Conservation (phyloP, 2,888 invertebrate genomes). For the Laspeyria flexula region DNA sequence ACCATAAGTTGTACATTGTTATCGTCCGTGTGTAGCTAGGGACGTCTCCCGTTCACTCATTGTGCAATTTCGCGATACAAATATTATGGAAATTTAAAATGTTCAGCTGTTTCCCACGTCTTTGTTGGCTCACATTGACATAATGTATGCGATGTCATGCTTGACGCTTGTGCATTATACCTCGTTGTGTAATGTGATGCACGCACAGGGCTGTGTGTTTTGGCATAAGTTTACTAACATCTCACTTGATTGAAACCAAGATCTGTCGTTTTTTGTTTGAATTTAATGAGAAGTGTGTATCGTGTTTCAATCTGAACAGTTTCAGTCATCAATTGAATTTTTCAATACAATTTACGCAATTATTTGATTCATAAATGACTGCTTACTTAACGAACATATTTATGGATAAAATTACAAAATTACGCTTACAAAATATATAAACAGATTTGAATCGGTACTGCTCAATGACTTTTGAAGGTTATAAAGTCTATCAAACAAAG, state of each 20-base stretch:
- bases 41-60: slow-evolving; percentile 47
- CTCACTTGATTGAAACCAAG: slow-evolving; percentile 2
- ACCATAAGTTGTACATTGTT: slow-evolving; percentile 4
- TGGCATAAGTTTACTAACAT: slow-evolving; percentile 6
- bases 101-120: slow-evolving; percentile 73
- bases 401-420: no score
- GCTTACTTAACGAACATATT: no score
- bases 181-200: slow-evolving; percentile 48
- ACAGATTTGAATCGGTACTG: no score
- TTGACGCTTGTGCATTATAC: slow-evolving; percentile 56
- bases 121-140: slow-evolving; percentile 65
- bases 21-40: slow-evolving; percentile 28
- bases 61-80: slow-evolving; percentile 71
- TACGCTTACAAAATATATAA: no score
- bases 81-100: slow-evolving; percentile 79
- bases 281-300: neutral
- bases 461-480: no score
- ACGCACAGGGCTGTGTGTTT: slow-evolving; percentile 31
- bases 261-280: neutral
- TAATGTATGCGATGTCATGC: slow-evolving; percentile 69
- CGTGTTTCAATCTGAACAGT: no score
- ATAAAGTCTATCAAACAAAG: no score
- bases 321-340: no score
- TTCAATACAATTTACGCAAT: no score
- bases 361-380: no score